These are phyloP conservation scores for Loripinus fragilis DNA, from an alignment of 2,888 invertebrate genomes.

Conservation along the genomic window DNA sequence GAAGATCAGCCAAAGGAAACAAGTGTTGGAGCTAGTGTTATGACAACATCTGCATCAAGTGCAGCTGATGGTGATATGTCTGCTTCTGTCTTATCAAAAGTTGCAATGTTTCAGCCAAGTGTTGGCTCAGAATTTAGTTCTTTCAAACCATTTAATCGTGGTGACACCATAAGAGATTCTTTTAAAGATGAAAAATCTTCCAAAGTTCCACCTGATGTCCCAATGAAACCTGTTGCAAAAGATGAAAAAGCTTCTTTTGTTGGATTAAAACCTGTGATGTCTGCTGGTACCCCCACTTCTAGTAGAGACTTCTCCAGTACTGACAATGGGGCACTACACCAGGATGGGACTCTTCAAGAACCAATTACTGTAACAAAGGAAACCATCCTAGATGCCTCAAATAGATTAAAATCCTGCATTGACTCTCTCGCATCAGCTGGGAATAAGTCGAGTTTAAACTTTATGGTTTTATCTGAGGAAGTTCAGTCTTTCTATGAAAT, in stretches of 20 bases:
- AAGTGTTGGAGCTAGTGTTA: conserved; percentile 35
- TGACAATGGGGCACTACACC: conserved; percentile 49
- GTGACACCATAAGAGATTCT: conserved; percentile 61
- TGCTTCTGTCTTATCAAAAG: conserved; percentile 70
- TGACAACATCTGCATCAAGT: conserved; percentile 24
- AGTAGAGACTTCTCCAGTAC: conserved; percentile 34
- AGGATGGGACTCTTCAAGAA: conserved; percentile 47
- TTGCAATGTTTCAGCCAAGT: conserved; percentile 67
- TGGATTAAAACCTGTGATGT: conserved; percentile 56
- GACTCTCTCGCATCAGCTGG: conserved; percentile 75
- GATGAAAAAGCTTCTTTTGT: conserved; percentile 71
- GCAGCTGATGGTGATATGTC: conserved; percentile 47
- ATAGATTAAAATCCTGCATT: conserved; percentile 72
- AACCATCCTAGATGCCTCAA: conserved; percentile 70
- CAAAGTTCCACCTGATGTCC: conserved; percentile 60
- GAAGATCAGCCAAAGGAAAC: conserved; percentile 44
- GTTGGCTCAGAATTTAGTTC: conserved; percentile 64
- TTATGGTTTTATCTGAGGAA: conserved; percentile 92
- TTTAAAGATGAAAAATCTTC: conserved; percentile 58
- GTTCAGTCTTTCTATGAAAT: conserved; percentile 91
- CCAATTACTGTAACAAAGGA: conserved; percentile 69
- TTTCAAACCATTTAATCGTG: conserved; percentile 63
- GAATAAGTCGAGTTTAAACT: conserved; percentile 85
- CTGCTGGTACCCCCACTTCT: conserved; percentile 49
- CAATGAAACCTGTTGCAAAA: conserved; percentile 62